A percentile compares a stretch with the other conserved stretches of the same genome.
phyloP scores from a whole-genome alignment of 2,113 vertebrate species.

The Sardina pilchardus region DNA sequence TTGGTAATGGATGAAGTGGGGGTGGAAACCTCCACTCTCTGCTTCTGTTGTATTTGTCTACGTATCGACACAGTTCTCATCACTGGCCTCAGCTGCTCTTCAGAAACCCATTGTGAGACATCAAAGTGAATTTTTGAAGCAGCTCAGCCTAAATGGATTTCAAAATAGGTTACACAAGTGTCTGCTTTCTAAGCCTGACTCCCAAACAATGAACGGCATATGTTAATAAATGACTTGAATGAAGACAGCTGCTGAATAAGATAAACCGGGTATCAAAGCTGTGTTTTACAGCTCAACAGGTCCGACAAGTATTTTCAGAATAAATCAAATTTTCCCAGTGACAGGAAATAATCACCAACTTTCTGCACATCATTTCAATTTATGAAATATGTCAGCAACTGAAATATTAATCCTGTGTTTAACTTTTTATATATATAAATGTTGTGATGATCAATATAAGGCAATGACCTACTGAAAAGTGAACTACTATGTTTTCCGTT shows the following conservation, averaged over 20 bases:
- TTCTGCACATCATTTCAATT: background rate
- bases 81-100: slow-evolving; percentile 8
- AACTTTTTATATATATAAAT: no score
- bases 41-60: background rate
- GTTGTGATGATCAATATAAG: background rate
- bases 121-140: slow-evolving; percentile 17
- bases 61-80: slow-evolving; percentile 1
- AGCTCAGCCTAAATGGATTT: slow-evolving; percentile 8
- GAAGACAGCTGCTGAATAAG: background rate
- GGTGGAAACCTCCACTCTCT: background rate
- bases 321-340: background rate
- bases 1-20: background rate
- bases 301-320: background rate
- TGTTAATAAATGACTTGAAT: slow-evolving; percentile 2
- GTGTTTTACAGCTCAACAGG: background rate
- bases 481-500: background rate
- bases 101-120: slow-evolving; percentile 2
- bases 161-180: slow-evolving; percentile 5
- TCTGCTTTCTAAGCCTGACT: slow-evolving; percentile 5
- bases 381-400: background rate
- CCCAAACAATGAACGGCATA: slow-evolving; percentile 6
- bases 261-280: background rate
- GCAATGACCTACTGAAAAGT: background rate
- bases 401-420: background rate
- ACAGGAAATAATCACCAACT: background rate